phyloP scores from a whole-genome alignment of 2,888 invertebrate genomes.

The Dryomyza anilis region DNA sequence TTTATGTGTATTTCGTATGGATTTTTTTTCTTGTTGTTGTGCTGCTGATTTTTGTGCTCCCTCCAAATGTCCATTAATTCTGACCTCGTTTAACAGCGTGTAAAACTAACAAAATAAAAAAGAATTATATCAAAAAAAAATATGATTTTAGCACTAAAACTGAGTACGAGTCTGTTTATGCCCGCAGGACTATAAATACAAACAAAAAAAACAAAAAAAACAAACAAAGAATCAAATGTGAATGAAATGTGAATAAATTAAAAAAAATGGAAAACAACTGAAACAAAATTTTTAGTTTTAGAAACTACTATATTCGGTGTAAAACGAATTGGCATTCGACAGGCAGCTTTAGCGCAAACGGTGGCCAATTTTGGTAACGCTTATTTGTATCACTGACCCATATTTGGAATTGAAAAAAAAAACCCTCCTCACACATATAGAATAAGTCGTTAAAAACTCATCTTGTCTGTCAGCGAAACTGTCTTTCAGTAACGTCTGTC shows the following conservation, averaged over 20 bases:
- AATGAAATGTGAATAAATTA: neutral
- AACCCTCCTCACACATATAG: no score
- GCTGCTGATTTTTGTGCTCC: neutral
- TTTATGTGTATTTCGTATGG: no score
- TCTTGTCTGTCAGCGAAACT: no score
- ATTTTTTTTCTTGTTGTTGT: no score
- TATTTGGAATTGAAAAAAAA: no score
- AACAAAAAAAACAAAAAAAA: neutral
- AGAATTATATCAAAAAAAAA: neutral
- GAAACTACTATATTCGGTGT: neutral
- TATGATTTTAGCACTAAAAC: neutral
- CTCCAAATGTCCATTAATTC: slow-evolving; percentile 38
- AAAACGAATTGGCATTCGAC: no score
- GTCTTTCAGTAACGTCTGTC: no score
- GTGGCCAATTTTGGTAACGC: no score
- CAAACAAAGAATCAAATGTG: neutral
- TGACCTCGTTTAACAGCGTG: slow-evolving; percentile 45
- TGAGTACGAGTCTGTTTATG: neutral
- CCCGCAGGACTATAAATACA: neutral
- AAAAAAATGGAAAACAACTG: neutral
- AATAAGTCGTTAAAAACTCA: no score
- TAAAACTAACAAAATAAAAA: neutral
- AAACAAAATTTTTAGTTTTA: neutral
- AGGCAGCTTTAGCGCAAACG: no score
- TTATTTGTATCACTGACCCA: no score